phyloP scores from a whole-genome alignment of 2,888 invertebrate species.

The Cheilosia urbana region DNA sequence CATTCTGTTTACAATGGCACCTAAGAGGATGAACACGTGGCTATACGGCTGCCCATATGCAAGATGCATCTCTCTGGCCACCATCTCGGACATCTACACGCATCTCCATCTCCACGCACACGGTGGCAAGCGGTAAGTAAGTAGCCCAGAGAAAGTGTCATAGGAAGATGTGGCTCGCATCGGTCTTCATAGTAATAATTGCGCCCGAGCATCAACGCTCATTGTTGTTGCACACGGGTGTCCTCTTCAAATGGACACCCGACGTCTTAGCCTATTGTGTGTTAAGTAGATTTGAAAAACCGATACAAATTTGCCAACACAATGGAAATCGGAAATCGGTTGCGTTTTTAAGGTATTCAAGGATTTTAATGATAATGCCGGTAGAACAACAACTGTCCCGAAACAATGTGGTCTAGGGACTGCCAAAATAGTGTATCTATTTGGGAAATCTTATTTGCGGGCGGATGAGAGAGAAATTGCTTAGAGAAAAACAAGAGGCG shows the following conservation, averaged over 20 bases:
- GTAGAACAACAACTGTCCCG: conserved; percentile 44
- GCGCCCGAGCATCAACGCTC: conserved; percentile 15
- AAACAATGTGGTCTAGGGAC: conserved; percentile 58
- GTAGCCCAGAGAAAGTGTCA: conserved; percentile 75
- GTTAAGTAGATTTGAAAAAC: conserved; percentile 74
- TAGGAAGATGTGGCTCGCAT: conserved; percentile 62
- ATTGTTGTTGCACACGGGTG: conserved; percentile 56
- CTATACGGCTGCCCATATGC: conserved; percentile 53
- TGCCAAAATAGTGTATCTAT: conserved; percentile 65
- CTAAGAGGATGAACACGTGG: conserved; percentile 67
- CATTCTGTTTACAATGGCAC: conserved; percentile 63
- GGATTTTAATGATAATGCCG: conserved; percentile 60
- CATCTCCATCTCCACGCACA: conserved; percentile 44
- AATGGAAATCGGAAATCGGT: conserved; percentile 58
- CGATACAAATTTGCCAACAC: conserved; percentile 72
- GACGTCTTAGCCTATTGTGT: conserved; percentile 69
- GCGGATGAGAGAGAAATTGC: conserved; percentile 68
- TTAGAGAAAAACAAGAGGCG: conserved; percentile 68
- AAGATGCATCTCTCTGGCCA: conserved; percentile 48
- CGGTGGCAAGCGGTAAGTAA: conserved; percentile 40
- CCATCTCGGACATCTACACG: conserved; percentile 44
- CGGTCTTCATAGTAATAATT: conserved; percentile 67
- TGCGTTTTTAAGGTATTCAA: conserved; percentile 51
- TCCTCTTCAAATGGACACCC: conserved; percentile 71
- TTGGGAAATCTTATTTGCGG: conserved; percentile 71